Conservation (phyloP, 1,140 invertebrate species). For the Drosophila punjabiensis region DNA sequence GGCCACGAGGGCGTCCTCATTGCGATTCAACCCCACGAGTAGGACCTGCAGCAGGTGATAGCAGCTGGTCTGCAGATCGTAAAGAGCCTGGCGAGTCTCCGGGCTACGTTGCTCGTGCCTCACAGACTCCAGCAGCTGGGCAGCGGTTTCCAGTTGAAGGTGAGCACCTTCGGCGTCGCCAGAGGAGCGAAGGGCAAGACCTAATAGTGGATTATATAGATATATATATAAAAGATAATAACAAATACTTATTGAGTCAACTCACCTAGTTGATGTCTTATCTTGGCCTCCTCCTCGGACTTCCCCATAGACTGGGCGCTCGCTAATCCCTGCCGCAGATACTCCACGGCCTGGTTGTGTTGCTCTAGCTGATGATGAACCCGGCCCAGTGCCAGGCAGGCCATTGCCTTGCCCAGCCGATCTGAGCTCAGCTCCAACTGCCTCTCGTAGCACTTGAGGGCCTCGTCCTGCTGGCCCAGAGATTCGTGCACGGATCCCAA, state of each 20-base stretch:
- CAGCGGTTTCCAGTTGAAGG: conserved; percentile 94
- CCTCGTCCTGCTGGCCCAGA: conserved; percentile 94
- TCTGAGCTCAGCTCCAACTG: conserved; percentile 87
- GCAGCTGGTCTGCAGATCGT: conserved; percentile 93
- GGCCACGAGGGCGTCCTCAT: conserved; percentile 85
- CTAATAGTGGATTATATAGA: too few species aligned
- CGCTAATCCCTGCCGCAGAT: conserved; percentile 94
- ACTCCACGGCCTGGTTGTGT: conserved; percentile 93
- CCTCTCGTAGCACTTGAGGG: conserved; percentile 89
- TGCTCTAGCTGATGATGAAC: conserved; percentile 96
- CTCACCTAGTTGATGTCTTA: conserved; percentile 95
- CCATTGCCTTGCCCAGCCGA: conserved; percentile 89
- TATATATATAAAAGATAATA: too few species aligned
- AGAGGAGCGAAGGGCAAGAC: conserved; percentile 92
- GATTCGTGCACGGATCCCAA: conserved; percentile 95
- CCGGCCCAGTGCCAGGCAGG: conserved; percentile 90
- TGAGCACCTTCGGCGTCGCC: conserved; percentile 94
- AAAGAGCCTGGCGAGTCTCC: conserved; percentile 83
- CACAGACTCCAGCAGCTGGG: conserved; percentile 93
- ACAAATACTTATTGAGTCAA: neutral
- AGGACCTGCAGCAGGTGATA: conserved; percentile 95
- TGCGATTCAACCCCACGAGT: conserved; percentile 86
- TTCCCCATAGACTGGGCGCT: conserved; percentile 94
- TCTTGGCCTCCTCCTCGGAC: conserved; percentile 94
- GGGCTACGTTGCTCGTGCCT: conserved; percentile 86